Conservation (phyloP, 2,113 vertebrate genomes). For the Lamprotornis superbus region DNA sequence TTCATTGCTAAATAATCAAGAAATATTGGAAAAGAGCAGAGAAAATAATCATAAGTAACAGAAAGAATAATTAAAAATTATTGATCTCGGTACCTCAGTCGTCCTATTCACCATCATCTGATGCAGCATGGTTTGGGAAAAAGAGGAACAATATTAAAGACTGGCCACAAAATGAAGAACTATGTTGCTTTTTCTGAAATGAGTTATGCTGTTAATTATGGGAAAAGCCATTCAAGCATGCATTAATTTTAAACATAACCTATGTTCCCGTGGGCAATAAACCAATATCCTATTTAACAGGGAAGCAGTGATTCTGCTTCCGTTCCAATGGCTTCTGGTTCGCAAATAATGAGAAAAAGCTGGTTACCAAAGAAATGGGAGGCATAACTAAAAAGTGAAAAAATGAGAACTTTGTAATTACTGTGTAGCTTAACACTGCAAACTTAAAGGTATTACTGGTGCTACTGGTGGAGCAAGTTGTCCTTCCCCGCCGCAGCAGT, state of each 20-base stretch:
- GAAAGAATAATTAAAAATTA: constrained; percentile 62
- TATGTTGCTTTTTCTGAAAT: constrained; percentile 28
- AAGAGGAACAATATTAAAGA: constrained; percentile 79
- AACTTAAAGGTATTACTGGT: neutral
- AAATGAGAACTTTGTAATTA: neutral
- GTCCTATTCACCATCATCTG: constrained; percentile 99
- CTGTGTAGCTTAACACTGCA: neutral
- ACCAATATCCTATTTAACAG: neutral
- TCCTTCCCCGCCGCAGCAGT: neutral
- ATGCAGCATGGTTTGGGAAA: constrained; percentile 79
- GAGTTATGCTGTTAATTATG: constrained; percentile 22
- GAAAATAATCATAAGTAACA: neutral
- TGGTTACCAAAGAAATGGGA: neutral
- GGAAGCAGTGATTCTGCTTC: neutral
- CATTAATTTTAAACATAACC: constrained; percentile 42
- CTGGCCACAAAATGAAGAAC: neutral
- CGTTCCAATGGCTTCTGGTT: neutral
- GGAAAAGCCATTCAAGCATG: constrained; percentile 38
- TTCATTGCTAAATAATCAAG: neutral
- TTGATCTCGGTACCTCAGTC: constrained; percentile 89
- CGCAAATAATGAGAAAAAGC: neutral
- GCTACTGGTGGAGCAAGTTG: neutral
- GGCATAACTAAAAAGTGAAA: neutral
- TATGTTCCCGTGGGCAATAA: neutral
- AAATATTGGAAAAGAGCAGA: neutral